Evolutionary conservation across 1,140 invertebrate species (phyloP).

Genomic region (Leptopilina clavipes): DNA sequence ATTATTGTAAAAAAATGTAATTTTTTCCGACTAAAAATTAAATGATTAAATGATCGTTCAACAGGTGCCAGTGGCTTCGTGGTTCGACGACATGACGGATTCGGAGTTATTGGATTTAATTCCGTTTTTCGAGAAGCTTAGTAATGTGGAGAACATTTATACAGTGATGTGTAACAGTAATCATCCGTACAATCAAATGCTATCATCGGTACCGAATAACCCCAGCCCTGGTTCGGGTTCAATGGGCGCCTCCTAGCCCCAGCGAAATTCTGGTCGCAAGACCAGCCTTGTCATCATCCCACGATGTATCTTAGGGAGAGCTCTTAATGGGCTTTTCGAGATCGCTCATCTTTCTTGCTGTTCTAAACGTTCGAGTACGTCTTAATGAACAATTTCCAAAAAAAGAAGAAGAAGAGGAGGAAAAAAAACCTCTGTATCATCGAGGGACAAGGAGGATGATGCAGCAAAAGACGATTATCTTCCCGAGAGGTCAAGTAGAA

Average conservation of each 20-base stretch:
- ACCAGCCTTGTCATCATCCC: conserved; percentile 67
- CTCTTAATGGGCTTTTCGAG: conserved; percentile 62
- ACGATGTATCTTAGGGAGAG: conserved; percentile 67
- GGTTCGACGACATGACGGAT: conserved; percentile 98
- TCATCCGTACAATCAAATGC: conserved; percentile 82
- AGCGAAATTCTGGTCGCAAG: conserved; percentile 66
- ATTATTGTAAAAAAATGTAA: too few relatives aligned
- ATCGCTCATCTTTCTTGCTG: conserved; percentile 60
- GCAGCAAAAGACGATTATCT: neutral
- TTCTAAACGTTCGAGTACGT: conserved; percentile 3
- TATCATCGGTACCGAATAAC: conserved; percentile 63
- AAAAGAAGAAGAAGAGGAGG: neutral
- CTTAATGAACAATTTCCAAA: neutral
- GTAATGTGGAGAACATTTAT: conserved; percentile 95
- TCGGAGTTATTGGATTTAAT: conserved; percentile 95
- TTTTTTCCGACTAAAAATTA: too few relatives aligned
- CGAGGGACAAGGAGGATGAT: neutral
- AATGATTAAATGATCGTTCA: conserved; percentile 42
- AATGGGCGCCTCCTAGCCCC: conserved; percentile 71
- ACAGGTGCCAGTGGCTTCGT: conserved; percentile 96
- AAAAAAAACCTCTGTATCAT: neutral
- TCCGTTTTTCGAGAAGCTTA: conserved; percentile 96
- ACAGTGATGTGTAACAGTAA: conserved; percentile 93
- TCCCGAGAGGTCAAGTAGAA: conserved; percentile 13
- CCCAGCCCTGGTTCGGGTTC: conserved; percentile 67